Base-by-base conservation (phyloP, 2,888 invertebrate genomes). In the Himalopsyche anomala region DNA sequence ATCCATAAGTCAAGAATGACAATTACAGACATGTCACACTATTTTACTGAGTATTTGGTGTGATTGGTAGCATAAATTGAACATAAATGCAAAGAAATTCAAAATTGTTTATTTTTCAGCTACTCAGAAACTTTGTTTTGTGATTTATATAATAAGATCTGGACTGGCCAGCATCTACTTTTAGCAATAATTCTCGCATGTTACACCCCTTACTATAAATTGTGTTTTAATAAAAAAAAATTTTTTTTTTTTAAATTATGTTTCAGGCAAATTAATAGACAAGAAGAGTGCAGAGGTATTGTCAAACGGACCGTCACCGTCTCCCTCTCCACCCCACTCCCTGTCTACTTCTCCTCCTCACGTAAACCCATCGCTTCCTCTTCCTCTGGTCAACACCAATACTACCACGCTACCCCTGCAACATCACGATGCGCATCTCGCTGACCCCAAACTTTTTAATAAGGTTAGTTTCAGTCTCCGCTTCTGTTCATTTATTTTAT, bases 191-290 rank as follows among this genome's bases (percentile, higher is more conserved):
- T 42, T 0, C 42, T 42, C 3, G 8, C 42, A 6, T 42, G 8
- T 42, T 42, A 42, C 42, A 28, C 28, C 28, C 28, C 28, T 28
- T 28, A 28, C 28, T 28, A 28, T 28, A 28, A 28, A 45, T 45
- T 11, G 11, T 45, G 45, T 45, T 45, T 45, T 45, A 9, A 11
- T 45, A 40, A 40, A 40, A 40, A 5, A 11, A 28, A 1, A 28
- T 28, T 1, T 28, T 28, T 28, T 28, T 28, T 8, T 8, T 42
- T 42, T 8, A 51, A 51, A 15, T 51, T 51, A 51, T 85, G 38
- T 92, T 92, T 9, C 91, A 95, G 94, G 94, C 86, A 95, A 95
- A 93, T 94, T 95, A 89, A 94, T 95, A 87, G 95, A 95, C 90
- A 93, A 93, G 91, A 95, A 94, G 91, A 94, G 94, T 91, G 94